Evolutionary conservation across 2,888 invertebrate genomes (phyloP).

Genomic region (Sympetrum striolatum): DNA sequence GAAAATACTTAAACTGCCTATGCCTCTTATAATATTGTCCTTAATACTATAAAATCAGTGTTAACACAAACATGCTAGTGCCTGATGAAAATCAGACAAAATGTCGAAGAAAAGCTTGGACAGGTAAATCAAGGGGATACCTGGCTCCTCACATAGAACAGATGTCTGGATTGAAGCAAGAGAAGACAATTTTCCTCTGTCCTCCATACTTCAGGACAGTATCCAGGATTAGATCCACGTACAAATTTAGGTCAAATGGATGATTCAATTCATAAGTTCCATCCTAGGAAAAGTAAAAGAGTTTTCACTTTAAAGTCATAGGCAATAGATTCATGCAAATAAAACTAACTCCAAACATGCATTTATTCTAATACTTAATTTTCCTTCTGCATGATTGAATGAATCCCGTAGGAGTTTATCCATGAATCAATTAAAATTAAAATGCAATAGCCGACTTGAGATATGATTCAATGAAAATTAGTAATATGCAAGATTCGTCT

Average conservation of each 20-base stretch:
- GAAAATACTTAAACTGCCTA: not conserved
- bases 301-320: too few relatives aligned
- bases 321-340: too few relatives aligned
- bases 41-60: not conserved
- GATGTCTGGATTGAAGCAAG: slow-evolving; percentile 95
- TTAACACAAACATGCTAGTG: not conserved
- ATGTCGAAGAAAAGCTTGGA: not conserved
- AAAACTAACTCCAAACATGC: too few relatives aligned
- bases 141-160: slow-evolving; percentile 76
- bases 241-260: slow-evolving; percentile 89
- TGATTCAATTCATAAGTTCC: slow-evolving; percentile 88
- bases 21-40: not conserved
- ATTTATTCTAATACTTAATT: too few relatives aligned
- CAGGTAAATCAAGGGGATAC: slow-evolving; percentile 39
- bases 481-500: too few relatives aligned
- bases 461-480: too few relatives aligned
- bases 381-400: too few relatives aligned
- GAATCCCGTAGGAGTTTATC: too few relatives aligned
- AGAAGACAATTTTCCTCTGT: slow-evolving; percentile 85
- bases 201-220: slow-evolving; percentile 82
- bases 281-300: slow-evolving; percentile 61
- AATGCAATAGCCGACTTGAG: too few relatives aligned
- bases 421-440: too few relatives aligned
- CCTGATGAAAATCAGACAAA: not conserved
- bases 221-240: slow-evolving; percentile 86